Evolutionary conservation across 2,888 invertebrate genomes (phyloP), one percentile per base, ranked within the genome.

Genomic region (Caenorhabditis sp.): DNA sequence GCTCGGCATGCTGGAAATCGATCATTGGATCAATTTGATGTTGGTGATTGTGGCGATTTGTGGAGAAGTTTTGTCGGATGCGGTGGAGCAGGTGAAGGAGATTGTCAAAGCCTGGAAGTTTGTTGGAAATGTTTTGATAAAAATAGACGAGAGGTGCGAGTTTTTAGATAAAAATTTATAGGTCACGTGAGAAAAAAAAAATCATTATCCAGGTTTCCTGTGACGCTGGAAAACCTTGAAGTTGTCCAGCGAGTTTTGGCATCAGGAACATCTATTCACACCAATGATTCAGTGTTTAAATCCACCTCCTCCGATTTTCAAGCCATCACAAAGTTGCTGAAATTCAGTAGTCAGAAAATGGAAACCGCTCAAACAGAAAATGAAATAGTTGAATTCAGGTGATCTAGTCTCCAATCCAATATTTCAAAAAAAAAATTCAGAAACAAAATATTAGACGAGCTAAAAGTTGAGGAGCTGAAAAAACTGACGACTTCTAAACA

Each of bases 31-130:
- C 1, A 61, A 74, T 31, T 37, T 74, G 1, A 59, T 37, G 1
- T 51, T 74, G 1, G 69, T 79, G 3, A 58, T 77, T 21, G 63
- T 79, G 1, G 74, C 71, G 4, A 43, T 76, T 8, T 79, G 76
- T 58, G 66, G 66, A 1, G 68, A 79, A 31, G 26, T 77, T 19
- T 64, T 67, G 59, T 36, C 49, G 8, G 62, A 66, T 14, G 58
- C 67, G 4, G 37, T 71, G 0, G 26, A 27, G 0, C 78, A 78
- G 27, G 8, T 69, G 10, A 17, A 36, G 1, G 58, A 58, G 10
- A 69, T 78, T 31, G 64, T 63, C 27, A 68, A 64, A 5, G 62
- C 62, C 5, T 78, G 69, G 17, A 67, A 74, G 23, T 58, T 54
- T 5, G 36, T 60, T 10, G 50, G 61, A 6, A 37, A 49, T 6